Base-by-base conservation (phyloP, 2,888 invertebrate genomes). In the Cheilosia scutellata region DNA sequence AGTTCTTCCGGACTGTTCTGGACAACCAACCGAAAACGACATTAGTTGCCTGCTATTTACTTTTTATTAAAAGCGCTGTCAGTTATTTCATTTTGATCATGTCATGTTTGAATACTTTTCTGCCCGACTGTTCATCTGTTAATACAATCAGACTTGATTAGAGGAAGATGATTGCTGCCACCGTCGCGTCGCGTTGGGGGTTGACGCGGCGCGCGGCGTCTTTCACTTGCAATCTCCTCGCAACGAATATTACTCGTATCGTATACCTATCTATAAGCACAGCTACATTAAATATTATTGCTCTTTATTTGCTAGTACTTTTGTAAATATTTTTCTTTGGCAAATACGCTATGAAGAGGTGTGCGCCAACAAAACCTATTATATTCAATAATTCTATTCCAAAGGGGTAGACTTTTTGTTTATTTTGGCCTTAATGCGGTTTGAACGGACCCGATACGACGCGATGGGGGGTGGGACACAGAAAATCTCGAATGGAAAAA, bases 371-470 rank as follows among this genome's bases (percentile, higher is more conserved):
- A 13, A 55, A 42, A 29, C 49, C 29, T 55, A 55, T 42, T 42
- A 53, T 20, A 49, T 25, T 20, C 13, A 13, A 27, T 27, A 68
- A 55, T 68, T 68, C 20, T 68, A 55, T 55, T 42, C 42, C 44
- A 68, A 7, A 57, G 20, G 53, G 55, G 37, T 5, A 66, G 40
- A 27, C 40, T 7, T 66, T 70, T 42, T 68, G 66, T 31, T 68
- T 68, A 68, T 53, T 13, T 5, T 2, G 20, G 16, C 13, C 37
- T 65, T 37, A 42, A 40, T 16, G 57, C 25, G 13, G 44, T 57
- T 13, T 16, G 27, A 11, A 42, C n/a, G 2, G n/a, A 42, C 7
- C 29, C 13, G 7, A 27, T 3, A 2, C 16, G n/a, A 2, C n/a
- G 5, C 16, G 20, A 9, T 4, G 20, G 9, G 2, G 60, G 27